Conservation (phyloP, 2,888 invertebrate genomes). For the Dione juno region DNA sequence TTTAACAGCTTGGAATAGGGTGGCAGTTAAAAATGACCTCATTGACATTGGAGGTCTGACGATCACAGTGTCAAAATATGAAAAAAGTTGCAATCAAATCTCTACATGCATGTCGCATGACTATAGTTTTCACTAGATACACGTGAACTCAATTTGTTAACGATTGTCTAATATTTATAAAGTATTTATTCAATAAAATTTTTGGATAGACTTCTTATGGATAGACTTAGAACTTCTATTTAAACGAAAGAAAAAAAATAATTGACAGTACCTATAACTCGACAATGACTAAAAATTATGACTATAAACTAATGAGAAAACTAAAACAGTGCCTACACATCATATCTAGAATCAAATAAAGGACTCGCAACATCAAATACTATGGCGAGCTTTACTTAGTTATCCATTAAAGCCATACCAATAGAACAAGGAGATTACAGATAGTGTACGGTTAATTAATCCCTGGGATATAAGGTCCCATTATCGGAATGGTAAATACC, state of each 20-base stretch:
- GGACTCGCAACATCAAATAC: conserved; percentile 27
- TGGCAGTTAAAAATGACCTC: neutral
- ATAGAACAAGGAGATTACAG: conserved; percentile 60
- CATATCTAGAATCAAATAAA: conserved; percentile 10
- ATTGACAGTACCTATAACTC: too few species aligned
- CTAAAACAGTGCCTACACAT: neutral
- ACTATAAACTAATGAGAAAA: too few species aligned
- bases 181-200: too few species aligned
- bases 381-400: conserved; percentile 33
- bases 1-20: neutral
- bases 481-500: conserved; percentile 58
- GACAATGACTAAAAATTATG: too few species aligned
- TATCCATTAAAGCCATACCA: conserved; percentile 39
- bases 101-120: neutral
- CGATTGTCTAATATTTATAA: too few species aligned
- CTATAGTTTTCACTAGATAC: neutral
- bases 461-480: conserved; percentile 58
- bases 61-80: neutral
- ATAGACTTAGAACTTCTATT: too few species aligned
- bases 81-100: neutral
- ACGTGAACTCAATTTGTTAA: too few species aligned
- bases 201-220: too few species aligned
- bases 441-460: conserved; percentile 67
- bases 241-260: too few species aligned
- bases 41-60: neutral